phyloP scores from a whole-genome alignment of 2,797 vertebrate species.

The Anisognathus igniventris region DNA sequence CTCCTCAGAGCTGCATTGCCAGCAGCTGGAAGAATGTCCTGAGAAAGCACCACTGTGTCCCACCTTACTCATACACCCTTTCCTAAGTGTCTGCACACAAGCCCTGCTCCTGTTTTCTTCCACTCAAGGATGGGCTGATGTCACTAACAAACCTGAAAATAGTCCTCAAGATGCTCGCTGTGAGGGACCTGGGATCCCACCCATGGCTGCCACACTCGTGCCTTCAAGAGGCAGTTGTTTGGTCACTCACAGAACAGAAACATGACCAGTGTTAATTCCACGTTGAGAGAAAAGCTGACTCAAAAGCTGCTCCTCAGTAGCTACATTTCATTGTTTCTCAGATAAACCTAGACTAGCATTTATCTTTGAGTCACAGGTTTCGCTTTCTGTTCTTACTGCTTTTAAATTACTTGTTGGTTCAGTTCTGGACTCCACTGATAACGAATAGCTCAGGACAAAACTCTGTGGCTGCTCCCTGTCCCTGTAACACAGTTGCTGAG shows the following conservation, averaged over 20 bases:
- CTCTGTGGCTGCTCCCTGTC: rapidly evolving
- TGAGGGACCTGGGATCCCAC: neutral
- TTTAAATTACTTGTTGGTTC: neutral
- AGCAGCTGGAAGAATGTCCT: neutral
- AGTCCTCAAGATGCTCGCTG: neutral
- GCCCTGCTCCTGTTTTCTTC: neutral
- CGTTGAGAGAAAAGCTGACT: neutral
- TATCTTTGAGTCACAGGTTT: conserved; percentile 48
- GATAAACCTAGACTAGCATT: conserved; percentile 21
- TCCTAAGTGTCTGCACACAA: neutral
- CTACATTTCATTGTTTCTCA: neutral
- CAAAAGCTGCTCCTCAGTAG: neutral
- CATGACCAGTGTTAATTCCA: neutral
- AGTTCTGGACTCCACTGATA: conserved; percentile 45
- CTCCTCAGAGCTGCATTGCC: rapidly evolving
- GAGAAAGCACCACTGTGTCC: neutral
- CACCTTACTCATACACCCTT: rapidly evolving
- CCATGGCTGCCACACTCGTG: rapidly evolving
- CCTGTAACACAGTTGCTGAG: neutral
- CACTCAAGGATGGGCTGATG: neutral
- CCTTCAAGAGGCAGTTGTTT: neutral
- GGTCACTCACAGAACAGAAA: neutral
- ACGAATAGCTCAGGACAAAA: neutral
- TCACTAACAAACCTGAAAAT: neutral
- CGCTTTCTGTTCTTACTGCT: neutral